Base-by-base conservation (phyloP, 2,797 vertebrate genomes). In the Lagocephalus sceleratus region DNA sequence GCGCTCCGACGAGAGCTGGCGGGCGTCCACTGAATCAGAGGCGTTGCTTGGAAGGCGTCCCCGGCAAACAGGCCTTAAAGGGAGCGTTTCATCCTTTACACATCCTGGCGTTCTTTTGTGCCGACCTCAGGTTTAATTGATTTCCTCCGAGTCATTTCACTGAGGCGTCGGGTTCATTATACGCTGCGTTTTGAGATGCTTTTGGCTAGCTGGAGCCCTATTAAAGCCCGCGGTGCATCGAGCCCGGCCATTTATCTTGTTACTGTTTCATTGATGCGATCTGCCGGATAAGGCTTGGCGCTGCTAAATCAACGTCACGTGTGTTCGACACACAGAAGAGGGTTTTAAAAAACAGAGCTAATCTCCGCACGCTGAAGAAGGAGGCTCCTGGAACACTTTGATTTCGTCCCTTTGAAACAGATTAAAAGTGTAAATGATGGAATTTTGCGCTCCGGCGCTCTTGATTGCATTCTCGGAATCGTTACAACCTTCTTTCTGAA, bases 161-260 rank as follows among this genome's bases (percentile, higher is more conserved):
- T 59, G 69, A 76, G 67, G 54, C 64, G 68, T 76, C 77, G 60
- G 73, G 68, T 71, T 87, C 86, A 88, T 86, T 88, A 87, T 85
- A 77, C 70, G 59, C 57, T 57, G 56, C 70, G 57, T 82, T 83
- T 78, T 81, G 82, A 47, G 56, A 79, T 57, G 72, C 70, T 77
- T 79, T 68, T 56, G 69, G 73, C 75, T 78, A 85, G 82, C 78
- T 82, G 68, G 70, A 85, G 82, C 78, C 78, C 83, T 58, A 82
- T 84, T 83, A 86, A 75, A 82, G 46, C 62, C 65, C 12, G 56
- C 15, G 40, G 62, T 54, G 73, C 53, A 63, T 64, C 66, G 47
- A 59, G 50, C 79, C 1, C 52, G 60, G 73, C 59, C 70, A 82
- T 85, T 85, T 76, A 73, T 86, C 81, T 82, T 85, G 59, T 68